Evolutionary conservation across 2,888 invertebrate species (phyloP), one percentile per base, ranked within the genome.

Genomic region (Drosophila seclusa): DNA sequence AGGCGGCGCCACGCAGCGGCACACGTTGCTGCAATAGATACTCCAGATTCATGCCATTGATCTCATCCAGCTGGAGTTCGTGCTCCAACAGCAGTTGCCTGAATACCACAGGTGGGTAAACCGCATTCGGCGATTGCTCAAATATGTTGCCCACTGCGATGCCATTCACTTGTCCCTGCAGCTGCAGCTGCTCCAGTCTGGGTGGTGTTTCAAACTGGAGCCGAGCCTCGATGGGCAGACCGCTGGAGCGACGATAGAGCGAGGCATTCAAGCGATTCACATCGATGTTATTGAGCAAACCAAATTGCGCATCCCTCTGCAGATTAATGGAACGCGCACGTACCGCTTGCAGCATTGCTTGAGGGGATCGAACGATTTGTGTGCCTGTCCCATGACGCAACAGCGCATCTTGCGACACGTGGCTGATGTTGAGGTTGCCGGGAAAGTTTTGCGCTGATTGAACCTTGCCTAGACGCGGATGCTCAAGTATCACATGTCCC

Each of bases 11-110:
- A 0, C 75, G 61, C 13, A 90, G 78, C 0, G 84, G 90, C 4
- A 92, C 65, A 5, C 93, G 92, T 49, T 91, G 85, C 31, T 82
- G 74, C 2, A 92, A 70, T 36, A 92, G 77, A 70, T 87, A 91
- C 11, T 91, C 73, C 38, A 92, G 57, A 34, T 66, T 79, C 90
- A 91, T 87, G 27, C 82, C 78, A 55, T 92, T 91, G 0, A 92
- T 80, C 55, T 83, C 73, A 4, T 50, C 67, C 31, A 92, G 52
- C 18, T 58, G 61, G 16, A 92, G 73, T 4, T 78, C 64, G 0
- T 76, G 68, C 11, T 74, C 69, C 4, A 91, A 55, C 1, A 66
- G 13, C 8, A 92, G 55, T 1, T 67, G 71, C 5, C 60, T 32
- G 4, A 91, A 24, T 0, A 32, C 62, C 4, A 90, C 58, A 0